A percentile compares a stretch with the other conserved stretches of the same genome.
phyloP scores from a whole-genome alignment of 2,888 invertebrate genomes.

The Archips crataeganus region DNA sequence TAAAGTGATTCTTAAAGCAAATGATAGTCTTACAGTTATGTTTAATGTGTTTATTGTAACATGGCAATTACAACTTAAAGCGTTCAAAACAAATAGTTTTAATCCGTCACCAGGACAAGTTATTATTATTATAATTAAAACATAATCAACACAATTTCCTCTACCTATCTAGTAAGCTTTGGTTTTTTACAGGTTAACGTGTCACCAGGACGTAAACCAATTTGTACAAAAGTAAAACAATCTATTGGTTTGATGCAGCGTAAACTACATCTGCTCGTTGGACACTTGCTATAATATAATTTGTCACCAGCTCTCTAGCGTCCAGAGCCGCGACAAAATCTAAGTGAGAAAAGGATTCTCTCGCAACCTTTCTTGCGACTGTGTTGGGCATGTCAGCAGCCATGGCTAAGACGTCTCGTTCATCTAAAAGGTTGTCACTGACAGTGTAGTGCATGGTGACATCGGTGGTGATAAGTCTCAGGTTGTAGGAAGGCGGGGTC shows the following conservation, averaged over 20 bases:
- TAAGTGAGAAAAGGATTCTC: slow-evolving; percentile 48
- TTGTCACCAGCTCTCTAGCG: slow-evolving; percentile 47
- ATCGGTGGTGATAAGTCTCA: slow-evolving; percentile 46
- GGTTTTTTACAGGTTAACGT: background rate
- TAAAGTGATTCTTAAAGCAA: background rate
- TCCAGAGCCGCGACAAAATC: slow-evolving; percentile 48
- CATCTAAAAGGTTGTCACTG: slow-evolving; percentile 48
- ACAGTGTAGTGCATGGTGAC: slow-evolving; percentile 52
- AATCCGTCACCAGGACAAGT: slow-evolving; percentile 23
- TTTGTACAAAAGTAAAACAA: background rate
- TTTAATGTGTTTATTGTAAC: background rate
- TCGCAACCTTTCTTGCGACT: slow-evolving; percentile 46
- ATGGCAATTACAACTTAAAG: background rate
- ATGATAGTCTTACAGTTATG: background rate
- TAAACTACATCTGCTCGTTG: background rate
- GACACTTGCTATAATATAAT: slow-evolving; percentile 47
- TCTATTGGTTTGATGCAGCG: background rate
- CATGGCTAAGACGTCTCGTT: slow-evolving; percentile 51
- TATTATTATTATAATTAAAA: background rate
- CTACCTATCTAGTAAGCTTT: background rate
- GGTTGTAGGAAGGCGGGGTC: slow-evolving; percentile 45
- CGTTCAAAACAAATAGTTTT: background rate
- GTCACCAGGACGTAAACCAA: background rate
- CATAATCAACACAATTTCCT: background rate
- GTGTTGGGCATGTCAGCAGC: slow-evolving; percentile 47